These are phyloP conservation scores for Atrina japonica DNA, from an alignment of 2,888 invertebrate species.

Conservation along the genomic window DNA sequence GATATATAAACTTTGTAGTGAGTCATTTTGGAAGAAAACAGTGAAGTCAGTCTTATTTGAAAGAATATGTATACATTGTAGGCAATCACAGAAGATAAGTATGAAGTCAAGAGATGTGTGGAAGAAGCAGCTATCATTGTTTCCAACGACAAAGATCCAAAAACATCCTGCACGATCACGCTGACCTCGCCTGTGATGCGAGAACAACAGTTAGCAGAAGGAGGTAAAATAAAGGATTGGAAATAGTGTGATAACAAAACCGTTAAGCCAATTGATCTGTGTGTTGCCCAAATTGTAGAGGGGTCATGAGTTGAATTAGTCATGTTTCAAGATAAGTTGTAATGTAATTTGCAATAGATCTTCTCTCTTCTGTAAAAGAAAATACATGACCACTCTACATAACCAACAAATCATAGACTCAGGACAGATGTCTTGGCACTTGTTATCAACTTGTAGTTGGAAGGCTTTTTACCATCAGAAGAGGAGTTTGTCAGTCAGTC, in stretches of 20 bases:
- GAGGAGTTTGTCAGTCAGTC: conserved; percentile 24
- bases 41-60: too few species aligned
- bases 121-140: conserved; percentile 92
- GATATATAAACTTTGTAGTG: too few species aligned
- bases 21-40: too few species aligned
- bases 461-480: conserved; percentile 35
- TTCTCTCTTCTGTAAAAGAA: conserved; percentile 7
- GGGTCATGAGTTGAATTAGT: conserved; percentile 29
- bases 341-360: conserved; percentile 22
- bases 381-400: conserved; percentile 55
- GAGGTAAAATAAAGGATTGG: conserved; percentile 55
- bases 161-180: conserved; percentile 88
- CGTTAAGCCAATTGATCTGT: too few species aligned
- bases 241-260: too few species aligned
- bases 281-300: conserved; percentile 24
- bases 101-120: conserved; percentile 91
- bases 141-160: conserved; percentile 86
- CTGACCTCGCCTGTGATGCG: conserved; percentile 96
- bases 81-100: conserved; percentile 88
- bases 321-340: too few species aligned
- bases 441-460: conserved; percentile 19
- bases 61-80: too few species aligned
- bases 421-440: conserved; percentile 13
- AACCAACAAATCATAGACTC: neutral
- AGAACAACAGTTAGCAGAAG: conserved; percentile 82